Conservation (phyloP, 2,888 invertebrate genomes). For the Muscina levida region DNA sequence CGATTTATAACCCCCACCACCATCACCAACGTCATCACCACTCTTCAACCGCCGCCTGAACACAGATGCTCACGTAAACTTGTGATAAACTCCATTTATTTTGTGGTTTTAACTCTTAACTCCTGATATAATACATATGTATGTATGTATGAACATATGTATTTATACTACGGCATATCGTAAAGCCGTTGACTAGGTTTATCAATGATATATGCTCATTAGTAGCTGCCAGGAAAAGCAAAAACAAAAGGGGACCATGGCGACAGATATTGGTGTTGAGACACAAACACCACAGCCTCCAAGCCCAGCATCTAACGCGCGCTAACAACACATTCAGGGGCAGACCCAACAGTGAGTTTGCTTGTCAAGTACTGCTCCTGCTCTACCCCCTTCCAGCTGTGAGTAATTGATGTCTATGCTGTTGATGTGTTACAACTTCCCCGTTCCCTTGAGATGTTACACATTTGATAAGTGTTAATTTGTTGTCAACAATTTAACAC, state of each 20-base stretch:
- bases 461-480: slow-evolving; percentile 71
- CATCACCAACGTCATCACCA: no score
- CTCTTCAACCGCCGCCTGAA: background rate
- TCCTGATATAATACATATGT: background rate
- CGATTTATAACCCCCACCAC: slow-evolving; percentile 4
- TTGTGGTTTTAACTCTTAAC: slow-evolving; percentile 49
- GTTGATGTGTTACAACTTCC: slow-evolving; percentile 1
- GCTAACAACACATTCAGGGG: background rate
- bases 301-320: background rate
- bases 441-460: background rate
- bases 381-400: background rate
- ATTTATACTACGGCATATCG: background rate
- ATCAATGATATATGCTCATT: slow-evolving; percentile 65
- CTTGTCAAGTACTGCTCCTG: slow-evolving; percentile 11
- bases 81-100: slow-evolving; percentile 60
- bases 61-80: slow-evolving; percentile 6
- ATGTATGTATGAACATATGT: background rate
- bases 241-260: slow-evolving; percentile 7
- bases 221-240: slow-evolving; percentile 51
- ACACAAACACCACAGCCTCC: background rate
- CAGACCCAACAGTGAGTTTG: slow-evolving; percentile 15
- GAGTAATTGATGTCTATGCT: slow-evolving; percentile 64
- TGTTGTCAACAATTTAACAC: slow-evolving; percentile 67
- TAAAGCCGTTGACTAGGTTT: slow-evolving; percentile 29
- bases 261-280: background rate